These are phyloP conservation scores for Tragelaphus strepsiceros DNA, from an alignment of 2,113 vertebrate genomes.

Conservation along the genomic window DNA sequence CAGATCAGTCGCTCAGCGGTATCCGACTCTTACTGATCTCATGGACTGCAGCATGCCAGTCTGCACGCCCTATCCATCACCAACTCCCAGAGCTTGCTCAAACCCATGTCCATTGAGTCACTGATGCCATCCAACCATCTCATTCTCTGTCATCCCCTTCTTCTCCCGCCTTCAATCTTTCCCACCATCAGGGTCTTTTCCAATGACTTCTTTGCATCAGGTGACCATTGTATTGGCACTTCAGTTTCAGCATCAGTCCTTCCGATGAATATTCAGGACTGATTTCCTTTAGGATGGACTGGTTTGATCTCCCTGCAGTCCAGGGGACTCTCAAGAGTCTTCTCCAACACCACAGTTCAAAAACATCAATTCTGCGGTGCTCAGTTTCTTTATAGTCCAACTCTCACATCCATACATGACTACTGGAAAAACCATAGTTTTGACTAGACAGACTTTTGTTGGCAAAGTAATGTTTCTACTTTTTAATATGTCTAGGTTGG, in stretches of 20 bases:
- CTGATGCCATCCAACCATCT: background rate
- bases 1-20: background rate
- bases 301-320: background rate
- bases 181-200: background rate
- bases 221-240: background rate
- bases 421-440: background rate
- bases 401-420: background rate
- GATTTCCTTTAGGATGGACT: background rate
- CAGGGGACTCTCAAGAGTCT: background rate
- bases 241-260: background rate
- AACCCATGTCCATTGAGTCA: background rate
- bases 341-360: background rate
- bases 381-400: background rate
- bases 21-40: rapidly evolving
- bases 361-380: background rate
- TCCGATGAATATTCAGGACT: background rate
- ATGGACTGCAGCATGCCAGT: background rate
- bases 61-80: background rate
- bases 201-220: background rate
- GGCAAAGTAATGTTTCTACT: background rate
- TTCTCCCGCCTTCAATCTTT: background rate
- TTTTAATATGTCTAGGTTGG: background rate
- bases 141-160: background rate
- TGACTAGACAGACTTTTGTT: background rate
- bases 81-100: background rate